These are phyloP conservation scores for Neodontobutis hainanensis DNA, from an alignment of 2,113 vertebrate genomes.

Conservation along the genomic window DNA sequence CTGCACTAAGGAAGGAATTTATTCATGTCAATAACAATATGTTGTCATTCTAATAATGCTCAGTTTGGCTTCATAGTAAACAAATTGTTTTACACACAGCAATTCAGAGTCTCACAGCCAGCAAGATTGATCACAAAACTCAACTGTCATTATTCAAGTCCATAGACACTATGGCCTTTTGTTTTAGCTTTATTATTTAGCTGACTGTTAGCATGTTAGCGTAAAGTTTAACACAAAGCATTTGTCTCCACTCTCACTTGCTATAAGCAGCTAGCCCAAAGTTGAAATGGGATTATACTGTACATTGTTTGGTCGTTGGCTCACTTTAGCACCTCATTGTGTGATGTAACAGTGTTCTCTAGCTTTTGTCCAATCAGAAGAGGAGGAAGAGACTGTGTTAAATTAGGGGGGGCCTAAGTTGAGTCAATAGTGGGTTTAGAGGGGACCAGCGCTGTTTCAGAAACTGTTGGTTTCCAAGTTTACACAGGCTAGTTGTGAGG, in stretches of 20 bases:
- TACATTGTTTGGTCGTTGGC: slow-evolving; percentile 10
- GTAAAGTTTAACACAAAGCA: neutral
- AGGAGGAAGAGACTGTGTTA: neutral
- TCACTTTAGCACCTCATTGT: slow-evolving; percentile 11
- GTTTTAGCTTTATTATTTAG: too few species aligned
- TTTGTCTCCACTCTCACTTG: neutral
- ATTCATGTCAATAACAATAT: too few species aligned
- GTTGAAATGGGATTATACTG: slow-evolving; percentile 34
- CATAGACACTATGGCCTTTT: too few species aligned
- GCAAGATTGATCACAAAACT: too few species aligned
- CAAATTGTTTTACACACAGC: too few species aligned
- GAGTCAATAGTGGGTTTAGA: too few species aligned
- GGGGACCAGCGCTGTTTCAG: slow-evolving; percentile 6
- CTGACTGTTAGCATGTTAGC: too few species aligned
- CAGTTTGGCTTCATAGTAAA: too few species aligned
- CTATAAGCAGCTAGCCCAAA: slow-evolving; percentile 3
- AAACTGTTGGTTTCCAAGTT: slow-evolving; percentile 55
- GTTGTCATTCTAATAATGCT: too few species aligned
- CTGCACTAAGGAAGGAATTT: too few species aligned
- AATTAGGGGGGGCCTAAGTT: neutral
- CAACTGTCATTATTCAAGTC: too few species aligned
- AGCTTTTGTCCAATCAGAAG: slow-evolving; percentile 13
- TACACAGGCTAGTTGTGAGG: slow-evolving; percentile 40
- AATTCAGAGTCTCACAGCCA: too few species aligned
- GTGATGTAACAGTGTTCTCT: slow-evolving; percentile 39